Evolutionary conservation across 1,140 invertebrate genomes (phyloP), one percentile per base, ranked within the genome.

Genomic region (Halictus rubicundus): DNA sequence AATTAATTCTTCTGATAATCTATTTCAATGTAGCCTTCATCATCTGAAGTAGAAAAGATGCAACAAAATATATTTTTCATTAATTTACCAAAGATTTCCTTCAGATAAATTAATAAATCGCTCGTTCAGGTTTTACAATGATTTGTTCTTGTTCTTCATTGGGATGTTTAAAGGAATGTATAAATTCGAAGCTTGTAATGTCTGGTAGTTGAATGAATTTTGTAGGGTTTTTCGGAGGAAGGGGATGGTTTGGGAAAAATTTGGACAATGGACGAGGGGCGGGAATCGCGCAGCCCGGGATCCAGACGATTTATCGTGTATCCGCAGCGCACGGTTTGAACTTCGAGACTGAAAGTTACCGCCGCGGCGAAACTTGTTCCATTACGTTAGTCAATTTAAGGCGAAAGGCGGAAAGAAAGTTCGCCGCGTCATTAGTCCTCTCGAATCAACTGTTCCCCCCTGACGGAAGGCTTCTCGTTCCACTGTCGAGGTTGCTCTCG

Each of bases 301-400:
- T n/a, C 54, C 19, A 57, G 54, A 57, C 54, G 54, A 57, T 57
- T 57, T 57, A 57, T 57, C 54, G 54, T 57, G 54, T 57, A 57
- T 57, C 54, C 19, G 54, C 54, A 9, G 54, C 54, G 19, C 54
- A 57, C 54, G 21, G 54, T n/a, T 57, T n/a, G 21, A 57, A 57
- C 54, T 57, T n/a, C 54, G 4, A 21, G 19, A 21, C 19, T n/a
- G 54, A 57, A 57, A 57, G 54, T 57, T 57, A 57, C 21, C n/a
- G 54, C 19, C 54, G 2, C 54, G 54, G 54, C 21, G 54, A 57
- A 57, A 57, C 21, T 57, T 57, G 21, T 57, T 57, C 54, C 54
- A 57, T 57, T 57, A 57, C 54, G 54, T 57, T 57, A 57, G 54
- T 57, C 54, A n/a, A 57, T 57, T 57, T 57, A 57, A 57, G 54